These are phyloP conservation scores for Coracias cyanogaster DNA, from an alignment of 2,797 vertebrate genomes.

Conservation along the genomic window DNA sequence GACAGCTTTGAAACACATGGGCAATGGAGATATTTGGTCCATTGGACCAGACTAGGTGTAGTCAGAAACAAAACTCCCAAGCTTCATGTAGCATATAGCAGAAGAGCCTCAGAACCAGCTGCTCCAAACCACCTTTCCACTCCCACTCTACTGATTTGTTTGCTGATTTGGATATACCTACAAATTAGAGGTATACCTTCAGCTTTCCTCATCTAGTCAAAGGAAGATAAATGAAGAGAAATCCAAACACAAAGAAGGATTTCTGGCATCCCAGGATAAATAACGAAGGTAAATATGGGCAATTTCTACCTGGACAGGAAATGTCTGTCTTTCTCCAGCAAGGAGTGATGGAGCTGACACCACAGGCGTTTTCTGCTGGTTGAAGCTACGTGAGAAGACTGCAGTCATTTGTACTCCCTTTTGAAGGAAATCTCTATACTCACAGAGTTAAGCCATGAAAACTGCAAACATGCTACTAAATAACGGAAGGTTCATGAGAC, in stretches of 20 bases:
- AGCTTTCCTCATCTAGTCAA: background rate
- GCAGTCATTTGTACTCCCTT: background rate
- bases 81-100: background rate
- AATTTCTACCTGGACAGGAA: background rate
- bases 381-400: background rate
- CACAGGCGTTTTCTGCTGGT: background rate
- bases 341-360: background rate
- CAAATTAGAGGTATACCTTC: background rate
- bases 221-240: background rate
- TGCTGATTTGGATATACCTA: background rate
- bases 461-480: background rate
- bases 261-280: background rate
- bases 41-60: background rate
- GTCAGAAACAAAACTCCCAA: background rate
- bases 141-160: background rate
- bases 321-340: background rate
- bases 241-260: background rate
- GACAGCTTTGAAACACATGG: background rate
- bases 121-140: background rate
- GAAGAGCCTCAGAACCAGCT: background rate
- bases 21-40: fast-evolving
- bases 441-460: background rate
- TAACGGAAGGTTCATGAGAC: background rate
- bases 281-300: background rate
- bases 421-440: background rate